A percentile compares a stretch with the other conserved stretches of the same genome.
These are phyloP conservation scores for Criorhina ranunculi DNA, from an alignment of 2,888 invertebrate species.

Conservation along the genomic window DNA sequence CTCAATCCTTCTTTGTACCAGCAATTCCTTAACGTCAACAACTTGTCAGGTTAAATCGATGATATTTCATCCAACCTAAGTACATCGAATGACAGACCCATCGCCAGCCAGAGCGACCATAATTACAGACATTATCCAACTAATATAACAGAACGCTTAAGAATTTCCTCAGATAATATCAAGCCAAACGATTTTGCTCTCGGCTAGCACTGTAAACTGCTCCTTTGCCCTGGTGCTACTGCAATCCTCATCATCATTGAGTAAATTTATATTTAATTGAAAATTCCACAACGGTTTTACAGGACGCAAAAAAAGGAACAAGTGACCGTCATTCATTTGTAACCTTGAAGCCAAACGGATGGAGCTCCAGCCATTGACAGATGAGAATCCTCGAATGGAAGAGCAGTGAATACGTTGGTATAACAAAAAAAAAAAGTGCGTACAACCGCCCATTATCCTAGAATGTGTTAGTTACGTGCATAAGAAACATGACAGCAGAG, in stretches of 20 bases:
- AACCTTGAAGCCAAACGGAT: slow-evolving; percentile 62
- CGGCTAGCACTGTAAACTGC: slow-evolving; percentile 1
- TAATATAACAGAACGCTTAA: slow-evolving; percentile 56
- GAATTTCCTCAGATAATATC: slow-evolving; percentile 59
- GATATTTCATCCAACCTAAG: slow-evolving; percentile 57
- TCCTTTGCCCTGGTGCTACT: slow-evolving; percentile 28
- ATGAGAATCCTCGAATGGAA: slow-evolving; percentile 37
- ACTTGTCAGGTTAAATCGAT: slow-evolving; percentile 72
- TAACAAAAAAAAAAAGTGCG: slow-evolving; percentile 29
- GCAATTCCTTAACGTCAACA: slow-evolving; percentile 74
- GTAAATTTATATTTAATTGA: slow-evolving; percentile 75
- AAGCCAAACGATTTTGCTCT: slow-evolving; percentile 45
- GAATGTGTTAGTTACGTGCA: slow-evolving; percentile 49
- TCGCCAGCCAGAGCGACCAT: slow-evolving; percentile 11
- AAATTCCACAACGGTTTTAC: slow-evolving; percentile 69
- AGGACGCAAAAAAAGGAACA: neutral
- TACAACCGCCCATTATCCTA: slow-evolving; percentile 57
- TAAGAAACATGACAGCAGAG: slow-evolving; percentile 44
- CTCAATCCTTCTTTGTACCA: slow-evolving; percentile 28
- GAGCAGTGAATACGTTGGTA: neutral
- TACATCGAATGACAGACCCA: slow-evolving; percentile 24
- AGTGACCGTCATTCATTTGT: slow-evolving; percentile 19
- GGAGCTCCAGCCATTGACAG: slow-evolving; percentile 48
- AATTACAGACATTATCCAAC: slow-evolving; percentile 65
- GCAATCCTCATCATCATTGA: slow-evolving; percentile 61